Base-by-base conservation (phyloP, 1,140 invertebrate species). In the Bombyx mandarina region DNA sequence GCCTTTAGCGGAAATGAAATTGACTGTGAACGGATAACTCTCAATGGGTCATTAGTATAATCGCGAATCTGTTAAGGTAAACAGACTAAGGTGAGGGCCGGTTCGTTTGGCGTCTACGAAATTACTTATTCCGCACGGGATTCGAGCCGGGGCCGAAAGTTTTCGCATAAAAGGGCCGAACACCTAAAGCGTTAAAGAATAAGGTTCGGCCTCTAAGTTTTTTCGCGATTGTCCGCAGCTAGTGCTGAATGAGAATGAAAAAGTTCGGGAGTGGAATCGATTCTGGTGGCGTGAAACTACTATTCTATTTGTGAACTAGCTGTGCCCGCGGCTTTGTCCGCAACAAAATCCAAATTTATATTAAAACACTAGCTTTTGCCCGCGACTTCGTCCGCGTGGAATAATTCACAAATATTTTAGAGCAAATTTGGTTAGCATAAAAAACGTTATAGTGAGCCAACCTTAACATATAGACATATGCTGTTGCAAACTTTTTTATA, bases 71-170 rank as follows among this genome's bases (percentile, higher is more conserved):
- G 52, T 53, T 53, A 43, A 45, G 18, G 12, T 54, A 46, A 54
- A 54, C 43, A 45, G 43, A 12, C 53, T 54, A 45, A 18, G 43
- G 45, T 54, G 45, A 54, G 53, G 45, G 43, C 44, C 53, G 22
- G 26, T 54, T 45, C 43, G 43, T 45, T 45, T 18, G 43, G 43
- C 53, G 45, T 54, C 46, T 45, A 43, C 8, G 43, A 45, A 45
- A 54, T 54, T 54, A 54, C 42, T 45, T 54, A 54, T 54, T 54
- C 53, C 35, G 9, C 42, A 7, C 52, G 52, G 12, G 43, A 43
- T 43, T 54, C 43, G 12, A 44, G 43, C 43, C 53, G 53, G 9
- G 26, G 18, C 44, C 18, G 43, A 12, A 22, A 45, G 18, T 8
- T 47, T 22, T 45, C 43, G 12, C 42, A 53, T 43, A 53, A 53